These are phyloP conservation scores for Lissonota sp. DNA, from an alignment of 2,888 invertebrate species.

Conservation along the genomic window DNA sequence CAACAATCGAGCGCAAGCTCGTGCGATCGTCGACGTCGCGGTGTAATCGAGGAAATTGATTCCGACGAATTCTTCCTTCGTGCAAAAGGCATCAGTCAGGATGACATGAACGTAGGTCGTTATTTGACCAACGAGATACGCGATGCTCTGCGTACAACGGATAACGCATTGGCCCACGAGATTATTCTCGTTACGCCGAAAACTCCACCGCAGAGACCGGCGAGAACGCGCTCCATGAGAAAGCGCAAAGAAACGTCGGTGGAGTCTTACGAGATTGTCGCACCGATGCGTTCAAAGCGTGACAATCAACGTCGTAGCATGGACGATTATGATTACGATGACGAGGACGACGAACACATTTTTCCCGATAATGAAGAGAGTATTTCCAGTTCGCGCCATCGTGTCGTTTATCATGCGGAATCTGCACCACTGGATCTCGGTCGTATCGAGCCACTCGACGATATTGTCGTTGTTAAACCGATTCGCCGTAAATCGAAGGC, in stretches of 20 bases:
- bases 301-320: slow-evolving; percentile 74
- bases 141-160: slow-evolving; percentile 89
- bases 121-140: slow-evolving; percentile 92
- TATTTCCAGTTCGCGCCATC: slow-evolving; percentile 71
- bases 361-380: slow-evolving; percentile 58
- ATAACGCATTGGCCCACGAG: slow-evolving; percentile 87
- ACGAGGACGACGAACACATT: slow-evolving; percentile 53
- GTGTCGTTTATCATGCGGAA: slow-evolving; percentile 79
- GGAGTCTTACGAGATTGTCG: slow-evolving; percentile 71
- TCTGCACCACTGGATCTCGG: slow-evolving; percentile 62
- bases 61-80: slow-evolving; percentile 94
- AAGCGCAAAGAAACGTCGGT: slow-evolving; percentile 76
- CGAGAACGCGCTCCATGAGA: slow-evolving; percentile 74
- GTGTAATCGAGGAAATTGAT: slow-evolving; percentile 93
- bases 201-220: slow-evolving; percentile 76
- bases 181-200: slow-evolving; percentile 76
- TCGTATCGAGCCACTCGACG: slow-evolving; percentile 77
- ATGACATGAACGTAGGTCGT: slow-evolving; percentile 91
- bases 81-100: slow-evolving; percentile 92
- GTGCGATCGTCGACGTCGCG: slow-evolving; percentile 85
- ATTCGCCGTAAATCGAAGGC: slow-evolving; percentile 78
- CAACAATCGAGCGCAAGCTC: slow-evolving; percentile 88
- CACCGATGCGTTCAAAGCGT: slow-evolving; percentile 84
- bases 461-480: slow-evolving; percentile 81
- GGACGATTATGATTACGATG: slow-evolving; percentile 64